Conservation (phyloP, 2,888 invertebrate genomes). For the Dryobotodes eremita region DNA sequence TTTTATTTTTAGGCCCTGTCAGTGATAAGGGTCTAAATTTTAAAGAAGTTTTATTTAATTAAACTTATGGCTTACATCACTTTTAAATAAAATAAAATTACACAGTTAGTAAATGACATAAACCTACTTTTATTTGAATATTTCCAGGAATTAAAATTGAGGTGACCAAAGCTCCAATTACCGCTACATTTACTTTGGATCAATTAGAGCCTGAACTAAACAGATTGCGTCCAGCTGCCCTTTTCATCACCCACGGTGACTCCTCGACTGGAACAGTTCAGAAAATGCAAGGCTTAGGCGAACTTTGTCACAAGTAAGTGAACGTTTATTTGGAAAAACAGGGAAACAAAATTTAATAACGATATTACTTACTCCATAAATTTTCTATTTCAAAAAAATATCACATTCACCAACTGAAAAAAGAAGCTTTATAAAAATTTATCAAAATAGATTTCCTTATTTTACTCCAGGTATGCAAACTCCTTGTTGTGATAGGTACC, state of each 20-base stretch:
- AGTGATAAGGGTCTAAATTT: not conserved
- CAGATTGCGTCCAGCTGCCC: conserved; percentile 92
- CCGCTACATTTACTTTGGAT: conserved; percentile 90
- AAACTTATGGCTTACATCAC: not conserved
- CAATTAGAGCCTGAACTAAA: conserved; percentile 93
- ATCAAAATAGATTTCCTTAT: not conserved
- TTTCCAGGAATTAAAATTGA: conserved; percentile 80
- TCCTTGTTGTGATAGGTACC: not conserved
- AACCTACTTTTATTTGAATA: not conserved
- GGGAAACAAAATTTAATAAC: too few relatives aligned
- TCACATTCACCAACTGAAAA: too few relatives aligned
- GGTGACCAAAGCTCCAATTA: conserved; percentile 71
- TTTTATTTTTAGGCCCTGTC: too few relatives aligned
- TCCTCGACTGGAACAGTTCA: conserved; percentile 96
- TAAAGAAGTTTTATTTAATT: not conserved
- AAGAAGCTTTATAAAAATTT: not conserved
- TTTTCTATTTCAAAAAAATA: not conserved
- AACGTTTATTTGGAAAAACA: not conserved
- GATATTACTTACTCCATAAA: not conserved
- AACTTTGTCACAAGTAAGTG: conserved; percentile 93
- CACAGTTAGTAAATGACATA: not conserved
- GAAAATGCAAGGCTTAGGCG: conserved; percentile 94
- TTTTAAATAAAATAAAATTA: not conserved
- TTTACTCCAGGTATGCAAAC: not conserved
- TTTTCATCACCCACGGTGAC: conserved; percentile 97